phyloP scores from a whole-genome alignment of 2,888 invertebrate genomes.

The Oligia latruncula region DNA sequence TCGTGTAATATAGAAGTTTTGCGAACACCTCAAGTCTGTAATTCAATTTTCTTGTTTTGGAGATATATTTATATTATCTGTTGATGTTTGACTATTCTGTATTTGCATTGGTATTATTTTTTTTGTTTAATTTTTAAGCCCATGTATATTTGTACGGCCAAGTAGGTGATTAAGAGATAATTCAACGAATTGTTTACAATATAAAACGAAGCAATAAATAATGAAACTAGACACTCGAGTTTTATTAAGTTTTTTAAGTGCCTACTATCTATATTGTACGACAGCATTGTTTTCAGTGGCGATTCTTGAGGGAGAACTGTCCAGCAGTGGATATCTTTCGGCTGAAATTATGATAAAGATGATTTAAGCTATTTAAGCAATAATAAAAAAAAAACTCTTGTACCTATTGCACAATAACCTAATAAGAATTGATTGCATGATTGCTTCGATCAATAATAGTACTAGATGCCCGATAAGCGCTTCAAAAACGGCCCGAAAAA shows the following conservation, averaged over 20 bases:
- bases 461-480: too few relatives aligned
- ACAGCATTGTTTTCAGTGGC: background rate
- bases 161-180: conserved; percentile 78
- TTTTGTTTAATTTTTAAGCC: conserved; percentile 80
- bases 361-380: background rate
- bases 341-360: background rate
- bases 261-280: background rate
- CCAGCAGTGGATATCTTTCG: background rate
- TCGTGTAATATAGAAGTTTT: conserved; percentile 59
- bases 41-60: conserved; percentile 82
- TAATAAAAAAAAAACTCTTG: background rate
- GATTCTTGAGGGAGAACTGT: too few relatives aligned
- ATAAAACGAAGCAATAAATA: conserved; percentile 87
- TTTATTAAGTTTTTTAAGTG: conserved; percentile 65
- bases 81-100: conserved; percentile 86
- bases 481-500: too few relatives aligned
- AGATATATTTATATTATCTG: conserved; percentile 86
- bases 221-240: conserved; percentile 69
- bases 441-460: too few relatives aligned
- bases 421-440: background rate
- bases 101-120: conserved; percentile 87
- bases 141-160: conserved; percentile 80
- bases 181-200: conserved; percentile 89
- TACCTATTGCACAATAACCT: background rate
- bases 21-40: conserved; percentile 46